A percentile compares a stretch with the other conserved stretches of the same genome.
phyloP scores from a whole-genome alignment of 2,797 vertebrate genomes.

The Poecilia picta region DNA sequence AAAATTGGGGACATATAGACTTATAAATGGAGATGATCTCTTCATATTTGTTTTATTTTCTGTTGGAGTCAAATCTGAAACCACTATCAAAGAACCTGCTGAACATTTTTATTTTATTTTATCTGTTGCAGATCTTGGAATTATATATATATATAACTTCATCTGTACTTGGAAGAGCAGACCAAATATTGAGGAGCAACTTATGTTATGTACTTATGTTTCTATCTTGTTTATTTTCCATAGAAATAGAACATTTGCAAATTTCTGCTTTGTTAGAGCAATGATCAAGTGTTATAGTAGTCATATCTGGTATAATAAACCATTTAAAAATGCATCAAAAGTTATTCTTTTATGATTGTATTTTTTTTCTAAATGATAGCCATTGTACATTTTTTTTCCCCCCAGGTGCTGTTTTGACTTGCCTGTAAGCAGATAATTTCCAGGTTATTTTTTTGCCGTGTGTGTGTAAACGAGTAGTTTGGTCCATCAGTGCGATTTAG shows the following conservation, averaged over 20 bases:
- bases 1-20: not conserved
- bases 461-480: not conserved
- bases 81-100: not conserved
- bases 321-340: not conserved
- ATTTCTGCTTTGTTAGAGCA: not conserved
- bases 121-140: not conserved
- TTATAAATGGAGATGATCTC: not conserved
- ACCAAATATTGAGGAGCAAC: not conserved
- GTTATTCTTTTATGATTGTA: not conserved
- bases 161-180: not conserved
- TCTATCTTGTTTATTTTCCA: not conserved
- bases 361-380: not conserved
- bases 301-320: not conserved
- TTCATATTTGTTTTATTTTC: not conserved
- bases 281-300: not conserved
- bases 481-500: not conserved
- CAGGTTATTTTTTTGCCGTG: not conserved
- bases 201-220: too few species aligned
- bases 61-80: not conserved
- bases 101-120: not conserved
- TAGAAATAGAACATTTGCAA: not conserved
- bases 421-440: not conserved
- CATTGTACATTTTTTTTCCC: not conserved
- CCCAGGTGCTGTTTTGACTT: not conserved
- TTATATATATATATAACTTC: not conserved